Conservation (phyloP, 2,888 invertebrate genomes). For the Lysandra coridon region DNA sequence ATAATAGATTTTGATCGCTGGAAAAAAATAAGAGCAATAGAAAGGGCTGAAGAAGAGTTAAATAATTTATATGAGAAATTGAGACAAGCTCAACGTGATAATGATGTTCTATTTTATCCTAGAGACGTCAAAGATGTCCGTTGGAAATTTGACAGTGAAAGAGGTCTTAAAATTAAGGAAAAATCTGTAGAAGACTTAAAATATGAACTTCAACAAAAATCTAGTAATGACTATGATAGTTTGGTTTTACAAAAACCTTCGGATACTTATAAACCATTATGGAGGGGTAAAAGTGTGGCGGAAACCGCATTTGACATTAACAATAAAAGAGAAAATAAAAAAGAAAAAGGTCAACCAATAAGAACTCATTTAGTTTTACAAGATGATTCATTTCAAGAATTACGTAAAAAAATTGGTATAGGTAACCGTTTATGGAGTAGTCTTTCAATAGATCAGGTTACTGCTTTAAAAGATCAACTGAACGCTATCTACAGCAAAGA, state of each 20-base stretch:
- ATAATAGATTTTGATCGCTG: slow-evolving; percentile 93
- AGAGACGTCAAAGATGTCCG: slow-evolving; percentile 86
- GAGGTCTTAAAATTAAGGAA: slow-evolving; percentile 89
- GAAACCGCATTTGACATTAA: slow-evolving; percentile 88
- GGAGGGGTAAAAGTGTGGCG: slow-evolving; percentile 91
- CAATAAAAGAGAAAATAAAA: slow-evolving; percentile 77
- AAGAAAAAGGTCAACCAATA: slow-evolving; percentile 49
- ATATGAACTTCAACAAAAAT: slow-evolving; percentile 85
- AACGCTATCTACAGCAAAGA: slow-evolving; percentile 89
- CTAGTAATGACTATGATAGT: slow-evolving; percentile 75
- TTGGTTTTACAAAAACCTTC: slow-evolving; percentile 70
- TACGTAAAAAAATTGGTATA: slow-evolving; percentile 79
- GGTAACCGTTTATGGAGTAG: slow-evolving; percentile 91
- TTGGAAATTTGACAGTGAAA: slow-evolving; percentile 88
- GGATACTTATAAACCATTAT: slow-evolving; percentile 89
- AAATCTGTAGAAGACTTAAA: slow-evolving; percentile 93
- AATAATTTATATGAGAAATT: slow-evolving; percentile 88
- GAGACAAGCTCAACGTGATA: slow-evolving; percentile 88
- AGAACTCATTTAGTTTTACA: slow-evolving; percentile 46
- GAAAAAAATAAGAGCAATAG: slow-evolving; percentile 89
- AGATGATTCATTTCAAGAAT: slow-evolving; percentile 70
- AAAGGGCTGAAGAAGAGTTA: slow-evolving; percentile 91
- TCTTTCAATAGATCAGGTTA: slow-evolving; percentile 90
- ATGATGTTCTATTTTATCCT: slow-evolving; percentile 90
- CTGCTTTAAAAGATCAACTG: slow-evolving; percentile 88